Base-by-base conservation (phyloP, 2,113 vertebrate species). In the Gymnarchus niloticus region DNA sequence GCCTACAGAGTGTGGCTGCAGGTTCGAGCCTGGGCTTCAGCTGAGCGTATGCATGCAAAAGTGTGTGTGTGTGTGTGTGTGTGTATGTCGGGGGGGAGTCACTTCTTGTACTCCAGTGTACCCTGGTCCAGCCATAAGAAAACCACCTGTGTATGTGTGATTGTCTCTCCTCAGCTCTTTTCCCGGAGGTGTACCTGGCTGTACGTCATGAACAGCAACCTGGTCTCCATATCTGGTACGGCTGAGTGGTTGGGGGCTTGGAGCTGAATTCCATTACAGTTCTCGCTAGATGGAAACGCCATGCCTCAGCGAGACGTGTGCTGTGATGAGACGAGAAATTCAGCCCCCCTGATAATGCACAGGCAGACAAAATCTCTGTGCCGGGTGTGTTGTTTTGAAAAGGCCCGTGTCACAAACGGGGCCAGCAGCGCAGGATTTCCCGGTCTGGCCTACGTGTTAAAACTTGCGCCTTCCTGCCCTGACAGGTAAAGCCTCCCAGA, bases 211-310 rank as follows among this genome's bases (percentile, higher is more conserved):
- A 99, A 99, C 93, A 99, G 96, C 85, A 97, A 96, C 92, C 96
- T 99, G 77, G 94, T 99, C 44, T 99, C 98, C n/a, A 96, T 99
- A 96, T 99, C 98, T 88, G 98, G 98, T 99, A 92, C 94, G 97
- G 76, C 23, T 48, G 23, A 48, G 23, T 48, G 21, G 3, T 48
- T 8, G 76, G 2, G 8, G 65, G 41, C 6, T 8, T n/a, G 6
- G 21, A n/a, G 44, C 21, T 23, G 8, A 48, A 9, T 19, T 69
- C 33, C 33, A 12, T 65, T 65, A 65, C 28, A 65, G 59, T 65
- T 23, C 59, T 28, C 33, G 59, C 59, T 65, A 33, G 59, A 12
- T n/a, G 17, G 59, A 65, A 3, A 65, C 59, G 14, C 59, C 59
- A 33, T 3, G 59, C 59, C 28, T 12, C 37, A 28, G 33, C 12